These are phyloP conservation scores for Gila robusta DNA, from an alignment of 2,797 vertebrate genomes.

Conservation along the genomic window DNA sequence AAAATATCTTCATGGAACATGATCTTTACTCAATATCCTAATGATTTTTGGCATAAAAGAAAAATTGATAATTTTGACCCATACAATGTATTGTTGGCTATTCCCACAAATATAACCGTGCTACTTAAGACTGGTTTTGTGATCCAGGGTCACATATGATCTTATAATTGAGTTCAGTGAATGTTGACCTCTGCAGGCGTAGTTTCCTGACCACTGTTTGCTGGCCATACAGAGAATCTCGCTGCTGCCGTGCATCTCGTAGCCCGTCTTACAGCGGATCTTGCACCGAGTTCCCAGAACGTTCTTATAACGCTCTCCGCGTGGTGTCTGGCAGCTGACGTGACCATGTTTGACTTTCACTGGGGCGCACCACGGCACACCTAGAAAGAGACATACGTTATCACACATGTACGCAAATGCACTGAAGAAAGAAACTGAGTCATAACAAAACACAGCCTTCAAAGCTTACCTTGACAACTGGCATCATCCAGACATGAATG, in stretches of 20 bases:
- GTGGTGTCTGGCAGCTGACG: slow-evolving; percentile 88
- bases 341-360: slow-evolving; percentile 95
- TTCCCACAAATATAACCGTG: too few relatives aligned
- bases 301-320: slow-evolving; percentile 88
- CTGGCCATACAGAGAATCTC: slow-evolving; percentile 92
- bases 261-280: slow-evolving; percentile 92
- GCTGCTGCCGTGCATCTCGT: slow-evolving; percentile 84
- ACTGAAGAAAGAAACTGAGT: slow-evolving; percentile 37
- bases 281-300: slow-evolving; percentile 91
- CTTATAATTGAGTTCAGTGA: background rate
- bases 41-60: too few relatives aligned
- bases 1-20: too few relatives aligned
- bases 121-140: too few relatives aligned
- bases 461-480: slow-evolving; percentile 44
- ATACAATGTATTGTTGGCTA: too few relatives aligned
- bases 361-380: slow-evolving; percentile 93
- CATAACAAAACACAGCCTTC: background rate
- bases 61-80: too few relatives aligned
- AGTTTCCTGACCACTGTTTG: slow-evolving; percentile 95
- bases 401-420: slow-evolving; percentile 6
- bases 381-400: slow-evolving; percentile 71
- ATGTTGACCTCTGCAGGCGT: slow-evolving; percentile 88
- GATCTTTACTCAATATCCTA: too few relatives aligned
- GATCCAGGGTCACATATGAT: background rate
- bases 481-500: slow-evolving; percentile 23